A percentile compares a stretch with the other conserved stretches of the same genome.
These are phyloP conservation scores for Plumapathes pennacea DNA, from an alignment of 92 coral and sea anemone genomes.

Conservation along the genomic window DNA sequence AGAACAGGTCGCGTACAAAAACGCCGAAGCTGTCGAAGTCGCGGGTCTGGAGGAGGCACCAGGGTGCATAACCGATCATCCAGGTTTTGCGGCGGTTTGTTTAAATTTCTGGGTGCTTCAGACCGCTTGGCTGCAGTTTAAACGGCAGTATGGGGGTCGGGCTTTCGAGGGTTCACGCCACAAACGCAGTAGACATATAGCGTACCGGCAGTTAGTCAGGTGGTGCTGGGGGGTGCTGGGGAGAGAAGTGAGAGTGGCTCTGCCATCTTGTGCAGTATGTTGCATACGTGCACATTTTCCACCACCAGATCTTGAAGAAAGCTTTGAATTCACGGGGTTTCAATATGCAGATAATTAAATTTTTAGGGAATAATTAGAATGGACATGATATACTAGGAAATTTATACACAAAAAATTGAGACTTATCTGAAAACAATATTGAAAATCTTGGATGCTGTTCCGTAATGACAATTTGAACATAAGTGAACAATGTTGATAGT, in stretches of 20 bases:
- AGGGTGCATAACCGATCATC: too few species aligned
- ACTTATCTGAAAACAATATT: too few species aligned
- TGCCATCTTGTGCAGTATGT: slow-evolving; percentile 59
- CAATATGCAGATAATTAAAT: slow-evolving; percentile 35
- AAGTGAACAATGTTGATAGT: too few species aligned
- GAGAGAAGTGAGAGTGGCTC: slow-evolving; percentile 43
- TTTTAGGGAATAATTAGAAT: too few species aligned
- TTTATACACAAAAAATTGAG: too few species aligned
- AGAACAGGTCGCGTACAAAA: too few species aligned
- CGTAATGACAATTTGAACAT: too few species aligned
- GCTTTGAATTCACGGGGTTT: slow-evolving; percentile 46
- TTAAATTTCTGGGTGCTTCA: slow-evolving; percentile 37
- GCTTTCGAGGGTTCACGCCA: slow-evolving; percentile 43
- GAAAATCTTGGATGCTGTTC: too few species aligned
- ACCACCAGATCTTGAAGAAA: slow-evolving; percentile 47
- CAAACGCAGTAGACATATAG: slow-evolving; percentile 26
- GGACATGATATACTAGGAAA: too few species aligned
- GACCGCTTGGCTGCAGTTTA: slow-evolving; percentile 58
- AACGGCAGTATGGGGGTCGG: slow-evolving; percentile 31
- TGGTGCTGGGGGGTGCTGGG: slow-evolving; percentile 60
- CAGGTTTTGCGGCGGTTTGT: background rate
- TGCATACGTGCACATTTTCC: slow-evolving; percentile 67
- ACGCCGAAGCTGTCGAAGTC: too few species aligned
- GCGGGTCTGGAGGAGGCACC: too few species aligned
- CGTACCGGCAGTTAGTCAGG: slow-evolving; percentile 41